phyloP scores from a whole-genome alignment of 2,113 vertebrate genomes.

The Miniopterus natalensis region DNA sequence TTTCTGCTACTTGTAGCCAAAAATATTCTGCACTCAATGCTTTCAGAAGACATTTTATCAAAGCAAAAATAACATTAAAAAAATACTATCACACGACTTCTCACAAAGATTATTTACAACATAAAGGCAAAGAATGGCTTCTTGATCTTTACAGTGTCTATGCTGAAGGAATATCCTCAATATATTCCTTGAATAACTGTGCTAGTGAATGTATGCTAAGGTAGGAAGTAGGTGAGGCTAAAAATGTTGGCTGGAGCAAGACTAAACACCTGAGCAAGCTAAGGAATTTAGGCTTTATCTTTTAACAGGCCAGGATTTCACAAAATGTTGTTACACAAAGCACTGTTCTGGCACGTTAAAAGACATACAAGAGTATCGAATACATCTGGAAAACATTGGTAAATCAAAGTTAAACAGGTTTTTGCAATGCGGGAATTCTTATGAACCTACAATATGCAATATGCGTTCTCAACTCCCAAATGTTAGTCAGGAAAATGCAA shows the following conservation, averaged over 20 bases:
- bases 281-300: conserved; percentile 1
- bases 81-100: conserved; percentile 1
- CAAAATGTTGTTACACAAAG: conserved; percentile 5
- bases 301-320: background rate
- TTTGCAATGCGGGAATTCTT: conserved; percentile 11
- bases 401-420: conserved; percentile 45
- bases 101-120: background rate
- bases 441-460: background rate
- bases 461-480: background rate
- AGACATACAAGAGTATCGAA: conserved; percentile 55
- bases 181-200: background rate
- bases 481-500: conserved; percentile 1
- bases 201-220: background rate
- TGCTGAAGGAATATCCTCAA: background rate
- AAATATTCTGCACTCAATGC: background rate
- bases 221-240: background rate
- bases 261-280: conserved; percentile 23
- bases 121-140: background rate
- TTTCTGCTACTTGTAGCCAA: background rate
- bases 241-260: background rate
- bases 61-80: background rate
- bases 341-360: background rate
- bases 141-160: background rate
- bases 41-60: conserved; percentile 21
- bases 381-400: background rate